Percentiles rank a stretch among this genome's conserved stretches.
phyloP scores from a whole-genome alignment of 2,888 invertebrate genomes.

The Tetragonisca angustula region DNA sequence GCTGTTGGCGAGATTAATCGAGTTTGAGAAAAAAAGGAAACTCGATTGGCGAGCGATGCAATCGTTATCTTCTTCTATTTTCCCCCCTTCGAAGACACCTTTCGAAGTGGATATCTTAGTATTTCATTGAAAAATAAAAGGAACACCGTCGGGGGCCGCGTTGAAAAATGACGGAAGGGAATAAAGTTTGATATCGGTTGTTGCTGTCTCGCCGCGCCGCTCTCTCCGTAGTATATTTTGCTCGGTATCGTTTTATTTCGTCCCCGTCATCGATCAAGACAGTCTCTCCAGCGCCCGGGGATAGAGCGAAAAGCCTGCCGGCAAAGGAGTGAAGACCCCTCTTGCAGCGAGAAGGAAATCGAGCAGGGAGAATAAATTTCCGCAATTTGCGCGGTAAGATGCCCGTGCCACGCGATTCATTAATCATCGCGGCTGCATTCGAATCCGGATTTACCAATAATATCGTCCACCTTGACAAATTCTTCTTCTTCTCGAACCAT shows the following conservation, averaged over 20 bases:
- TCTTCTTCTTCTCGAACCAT: neutral
- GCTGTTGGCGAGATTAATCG: conserved; percentile 4
- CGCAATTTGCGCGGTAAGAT: conserved; percentile 20
- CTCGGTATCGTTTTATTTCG: conserved; percentile 19
- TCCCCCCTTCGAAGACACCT: neutral
- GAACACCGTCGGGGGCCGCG: neutral
- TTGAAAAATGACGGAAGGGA: conserved; percentile 8
- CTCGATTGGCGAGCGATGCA: neutral
- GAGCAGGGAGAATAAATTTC: conserved; percentile 36
- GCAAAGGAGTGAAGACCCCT: conserved; percentile 22
- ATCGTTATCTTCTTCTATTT: neutral
- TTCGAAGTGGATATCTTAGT: neutral
- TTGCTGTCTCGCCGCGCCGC: conserved; percentile 3
- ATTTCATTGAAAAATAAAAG: neutral
- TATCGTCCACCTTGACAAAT: conserved; percentile 16
- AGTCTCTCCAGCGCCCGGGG: neutral
- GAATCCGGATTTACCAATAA: conserved; percentile 5
- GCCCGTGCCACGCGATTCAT: conserved; percentile 8
- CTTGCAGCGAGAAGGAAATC: conserved; percentile 30
- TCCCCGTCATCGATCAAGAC: conserved; percentile 32
- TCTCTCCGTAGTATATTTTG: neutral
- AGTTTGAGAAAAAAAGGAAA: neutral
- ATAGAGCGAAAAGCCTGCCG: neutral
- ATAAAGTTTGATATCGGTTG: conserved; percentile 15
- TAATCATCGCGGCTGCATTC: conserved; percentile 22